A percentile compares a stretch with the other conserved stretches of the same genome.
phyloP scores from a whole-genome alignment of 1,140 invertebrate genomes.

The Eumeta japonica region DNA sequence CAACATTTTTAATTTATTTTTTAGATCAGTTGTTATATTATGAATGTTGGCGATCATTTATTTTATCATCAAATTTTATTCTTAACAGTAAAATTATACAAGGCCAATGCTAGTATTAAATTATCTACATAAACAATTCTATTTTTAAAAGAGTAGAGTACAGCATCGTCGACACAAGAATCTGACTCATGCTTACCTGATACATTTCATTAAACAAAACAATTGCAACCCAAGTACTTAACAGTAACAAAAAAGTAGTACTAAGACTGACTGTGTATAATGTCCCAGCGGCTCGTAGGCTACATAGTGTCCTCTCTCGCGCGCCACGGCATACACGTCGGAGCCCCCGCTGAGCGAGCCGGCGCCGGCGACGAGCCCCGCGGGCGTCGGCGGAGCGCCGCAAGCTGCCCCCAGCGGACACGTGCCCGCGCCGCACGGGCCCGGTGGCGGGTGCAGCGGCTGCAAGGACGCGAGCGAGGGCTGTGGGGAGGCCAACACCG shows the following conservation, averaged over 20 bases:
- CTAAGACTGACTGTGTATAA: conserved; percentile 40
- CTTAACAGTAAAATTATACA: too few relatives aligned
- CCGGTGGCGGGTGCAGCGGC: conserved; percentile 23
- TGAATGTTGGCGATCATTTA: too few relatives aligned
- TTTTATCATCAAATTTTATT: too few relatives aligned
- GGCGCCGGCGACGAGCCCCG: conserved; percentile 7
- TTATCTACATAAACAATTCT: too few relatives aligned
- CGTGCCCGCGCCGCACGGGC: conserved; percentile 25
- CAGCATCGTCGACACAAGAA: background rate
- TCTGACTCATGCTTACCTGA: background rate
- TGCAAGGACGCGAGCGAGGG: conserved; percentile 41
- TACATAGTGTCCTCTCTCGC: conserved; percentile 51
- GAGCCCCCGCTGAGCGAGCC: conserved; percentile 8
- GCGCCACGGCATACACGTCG: conserved; percentile 41
- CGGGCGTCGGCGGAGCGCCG: conserved; percentile 9
- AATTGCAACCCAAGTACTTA: background rate
- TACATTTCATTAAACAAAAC: background rate
- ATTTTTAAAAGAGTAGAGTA: too few relatives aligned
- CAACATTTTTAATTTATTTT: too few relatives aligned
- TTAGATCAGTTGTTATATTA: too few relatives aligned
- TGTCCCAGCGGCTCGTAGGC: conserved; percentile 50
- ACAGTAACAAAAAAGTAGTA: background rate
- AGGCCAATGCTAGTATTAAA: too few relatives aligned
- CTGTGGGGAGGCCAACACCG: conserved; percentile 36
- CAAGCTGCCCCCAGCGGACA: conserved; percentile 34